Conservation (phyloP, 2,113 vertebrate species). For the Spea multiplicata region DNA sequence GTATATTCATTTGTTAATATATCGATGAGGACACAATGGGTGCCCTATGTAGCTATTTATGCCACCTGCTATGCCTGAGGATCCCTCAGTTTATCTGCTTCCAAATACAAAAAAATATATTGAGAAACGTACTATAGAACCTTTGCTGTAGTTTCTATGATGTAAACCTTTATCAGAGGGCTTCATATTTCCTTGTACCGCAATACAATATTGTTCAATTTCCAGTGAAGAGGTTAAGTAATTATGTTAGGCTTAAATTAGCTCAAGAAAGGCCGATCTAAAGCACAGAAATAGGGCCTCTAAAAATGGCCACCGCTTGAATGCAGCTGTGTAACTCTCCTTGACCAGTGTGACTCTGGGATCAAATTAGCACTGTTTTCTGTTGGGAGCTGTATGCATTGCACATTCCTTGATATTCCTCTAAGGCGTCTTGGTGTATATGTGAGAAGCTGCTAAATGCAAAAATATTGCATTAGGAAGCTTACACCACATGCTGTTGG, state of each 20-base stretch:
- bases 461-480: conserved; percentile 20
- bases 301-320: conserved; percentile 32
- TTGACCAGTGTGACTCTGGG: conserved; percentile 13
- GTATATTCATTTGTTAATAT: too few relatives aligned
- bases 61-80: too few relatives aligned
- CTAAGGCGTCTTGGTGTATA: conserved; percentile 20
- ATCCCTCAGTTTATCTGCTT: too few relatives aligned
- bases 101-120: too few relatives aligned
- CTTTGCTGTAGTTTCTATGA: too few relatives aligned
- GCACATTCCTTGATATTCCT: conserved; percentile 32
- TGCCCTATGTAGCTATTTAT: too few relatives aligned
- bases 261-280: conserved; percentile 6
- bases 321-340: conserved; percentile 22
- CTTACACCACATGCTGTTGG: conserved; percentile 24
- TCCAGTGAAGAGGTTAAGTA: neutral
- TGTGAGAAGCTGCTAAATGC: conserved; percentile 44
- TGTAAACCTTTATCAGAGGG: neutral
- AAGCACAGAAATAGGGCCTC: neutral
- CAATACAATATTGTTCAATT: neutral
- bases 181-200: neutral
- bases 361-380: conserved; percentile 39
- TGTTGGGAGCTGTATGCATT: conserved; percentile 26
- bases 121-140: too few relatives aligned
- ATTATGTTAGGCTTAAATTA: neutral
- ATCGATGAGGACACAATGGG: too few relatives aligned